These are phyloP conservation scores for Platysteira castanea DNA, from an alignment of 2,113 vertebrate genomes.

Conservation along the genomic window DNA sequence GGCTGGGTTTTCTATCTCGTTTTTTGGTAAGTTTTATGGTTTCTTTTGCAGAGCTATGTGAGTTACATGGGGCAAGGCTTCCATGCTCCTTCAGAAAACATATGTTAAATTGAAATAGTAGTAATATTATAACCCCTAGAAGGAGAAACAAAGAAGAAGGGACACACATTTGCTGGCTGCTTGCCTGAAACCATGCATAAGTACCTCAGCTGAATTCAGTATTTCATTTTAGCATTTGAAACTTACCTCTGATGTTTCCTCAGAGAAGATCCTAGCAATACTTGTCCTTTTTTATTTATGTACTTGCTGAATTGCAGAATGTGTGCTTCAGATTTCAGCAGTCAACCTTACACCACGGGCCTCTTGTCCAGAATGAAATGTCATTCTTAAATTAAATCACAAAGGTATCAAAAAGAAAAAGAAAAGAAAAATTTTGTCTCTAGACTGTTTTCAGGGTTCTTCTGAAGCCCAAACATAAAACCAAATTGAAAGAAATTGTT, in stretches of 20 bases:
- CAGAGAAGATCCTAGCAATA: neutral
- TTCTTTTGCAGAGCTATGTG: neutral
- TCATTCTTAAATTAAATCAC: slow-evolving; percentile 2
- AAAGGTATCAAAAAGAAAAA: neutral
- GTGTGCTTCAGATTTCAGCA: neutral
- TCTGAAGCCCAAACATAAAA: neutral
- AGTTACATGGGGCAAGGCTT: neutral
- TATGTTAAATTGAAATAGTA: neutral
- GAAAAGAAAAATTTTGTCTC: neutral
- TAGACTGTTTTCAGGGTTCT: neutral
- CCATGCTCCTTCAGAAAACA: neutral
- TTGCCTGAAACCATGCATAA: neutral
- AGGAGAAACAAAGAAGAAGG: neutral
- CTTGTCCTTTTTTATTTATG: slow-evolving; percentile 9
- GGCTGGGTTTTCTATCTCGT: neutral
- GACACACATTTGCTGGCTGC: neutral
- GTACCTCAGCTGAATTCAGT: neutral
- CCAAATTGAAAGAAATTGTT: neutral
- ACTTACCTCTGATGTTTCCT: neutral
- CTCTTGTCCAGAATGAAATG: neutral
- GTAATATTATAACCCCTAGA: neutral
- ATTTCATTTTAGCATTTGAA: slow-evolving; percentile 12
- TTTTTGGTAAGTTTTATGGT: neutral
- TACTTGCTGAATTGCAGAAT: neutral
- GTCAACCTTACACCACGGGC: neutral